A percentile compares a stretch with the other conserved stretches of the same genome.
Conservation (phyloP, 2,113 vertebrate genomes). For the Columbina picui region DNA sequence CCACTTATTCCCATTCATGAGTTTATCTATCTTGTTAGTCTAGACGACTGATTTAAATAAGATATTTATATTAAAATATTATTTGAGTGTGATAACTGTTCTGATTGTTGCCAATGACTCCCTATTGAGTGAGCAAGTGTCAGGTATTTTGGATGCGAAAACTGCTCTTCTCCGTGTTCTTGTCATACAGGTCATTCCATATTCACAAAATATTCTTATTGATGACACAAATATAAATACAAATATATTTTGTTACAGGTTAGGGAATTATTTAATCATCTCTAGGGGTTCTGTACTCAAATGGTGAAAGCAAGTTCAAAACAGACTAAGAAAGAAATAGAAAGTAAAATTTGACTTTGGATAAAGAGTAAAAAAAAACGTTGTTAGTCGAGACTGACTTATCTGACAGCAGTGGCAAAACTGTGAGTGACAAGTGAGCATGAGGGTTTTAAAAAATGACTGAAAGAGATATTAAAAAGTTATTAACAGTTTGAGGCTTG, state of each 20-base stretch:
- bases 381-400: neutral
- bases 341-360: neutral
- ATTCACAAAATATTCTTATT: neutral
- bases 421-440: neutral
- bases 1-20: neutral
- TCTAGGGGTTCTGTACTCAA: neutral
- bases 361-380: neutral
- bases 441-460: neutral
- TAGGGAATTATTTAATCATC: neutral
- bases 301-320: neutral
- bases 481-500: neutral
- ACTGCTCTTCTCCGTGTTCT: neutral
- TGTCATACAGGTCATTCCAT: neutral
- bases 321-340: neutral
- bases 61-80: neutral
- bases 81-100: neutral
- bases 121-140: neutral
- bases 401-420: neutral
- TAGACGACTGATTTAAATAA: neutral
- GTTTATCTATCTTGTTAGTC: neutral
- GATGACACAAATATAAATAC: neutral
- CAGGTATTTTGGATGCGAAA: accelerated
- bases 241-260: neutral
- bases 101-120: neutral
- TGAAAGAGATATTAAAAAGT: conserved; percentile 12